Conservation (phyloP, 2,888 invertebrate genomes). For the Scaptomyza caliginosa region DNA sequence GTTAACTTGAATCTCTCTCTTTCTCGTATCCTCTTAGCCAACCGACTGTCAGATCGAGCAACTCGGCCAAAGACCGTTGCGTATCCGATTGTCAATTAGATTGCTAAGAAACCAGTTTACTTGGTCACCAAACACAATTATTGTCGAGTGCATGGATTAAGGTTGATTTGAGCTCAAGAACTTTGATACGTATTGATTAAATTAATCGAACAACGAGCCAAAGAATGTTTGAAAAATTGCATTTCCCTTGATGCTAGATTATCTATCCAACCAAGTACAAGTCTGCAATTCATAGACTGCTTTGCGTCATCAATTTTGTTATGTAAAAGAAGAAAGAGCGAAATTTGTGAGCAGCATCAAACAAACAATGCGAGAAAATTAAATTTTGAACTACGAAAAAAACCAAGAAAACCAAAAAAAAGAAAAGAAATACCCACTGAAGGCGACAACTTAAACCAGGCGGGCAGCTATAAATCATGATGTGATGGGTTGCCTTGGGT, state of each 20-base stretch:
- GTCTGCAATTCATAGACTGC: constrained; percentile 29
- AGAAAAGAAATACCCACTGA: constrained; percentile 27
- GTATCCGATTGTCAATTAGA: constrained; percentile 63
- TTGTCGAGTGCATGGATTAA: constrained; percentile 7
- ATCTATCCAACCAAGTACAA: too few relatives aligned
- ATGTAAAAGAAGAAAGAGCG: constrained; percentile 5
- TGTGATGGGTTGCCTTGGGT: constrained; percentile 30
- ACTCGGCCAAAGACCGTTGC: constrained; percentile 35
- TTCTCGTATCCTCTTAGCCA: constrained; percentile 16
- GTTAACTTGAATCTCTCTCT: constrained; percentile 11
- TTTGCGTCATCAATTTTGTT: constrained; percentile 47
- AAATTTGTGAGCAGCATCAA: constrained; percentile 34
- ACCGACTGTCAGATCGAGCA: constrained; percentile 24
- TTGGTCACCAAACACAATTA: constrained; percentile 11
- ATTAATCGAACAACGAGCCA: background rate
- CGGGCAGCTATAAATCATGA: constrained; percentile 70
- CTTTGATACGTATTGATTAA: background rate
- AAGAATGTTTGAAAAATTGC: background rate
- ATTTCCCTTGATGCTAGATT: background rate
- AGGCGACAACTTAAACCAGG: constrained; percentile 59
- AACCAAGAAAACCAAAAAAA: constrained; percentile 5
- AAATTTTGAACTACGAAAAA: constrained; percentile 28
- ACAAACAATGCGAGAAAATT: constrained; percentile 53
- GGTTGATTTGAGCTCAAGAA: background rate
- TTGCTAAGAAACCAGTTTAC: constrained; percentile 28